These are phyloP conservation scores for Ara ararauna DNA, from an alignment of 2,797 vertebrate genomes.

Conservation along the genomic window DNA sequence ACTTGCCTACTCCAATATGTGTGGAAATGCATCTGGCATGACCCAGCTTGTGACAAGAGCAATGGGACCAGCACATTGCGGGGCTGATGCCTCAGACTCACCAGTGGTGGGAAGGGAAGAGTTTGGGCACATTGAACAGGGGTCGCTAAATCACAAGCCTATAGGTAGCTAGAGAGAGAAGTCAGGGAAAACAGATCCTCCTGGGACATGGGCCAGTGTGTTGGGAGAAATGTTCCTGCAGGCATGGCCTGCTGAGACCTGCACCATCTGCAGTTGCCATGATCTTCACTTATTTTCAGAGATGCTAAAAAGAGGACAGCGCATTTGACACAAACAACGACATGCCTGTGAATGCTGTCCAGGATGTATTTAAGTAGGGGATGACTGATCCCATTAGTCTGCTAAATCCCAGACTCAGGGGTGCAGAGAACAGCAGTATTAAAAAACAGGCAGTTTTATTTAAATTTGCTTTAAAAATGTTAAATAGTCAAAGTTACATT, in stretches of 20 bases:
- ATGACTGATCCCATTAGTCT: conserved; percentile 66
- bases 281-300: neutral
- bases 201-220: fast-evolving
- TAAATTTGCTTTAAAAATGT: neutral
- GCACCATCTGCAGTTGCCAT: neutral
- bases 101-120: fast-evolving
- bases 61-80: fast-evolving
- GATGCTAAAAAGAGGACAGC: neutral
- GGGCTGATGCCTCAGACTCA: neutral
- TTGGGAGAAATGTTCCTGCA: neutral
- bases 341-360: conserved; percentile 31
- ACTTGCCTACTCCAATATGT: fast-evolving
- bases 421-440: neutral
- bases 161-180: neutral
- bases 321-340: neutral
- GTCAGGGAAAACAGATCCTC: neutral
- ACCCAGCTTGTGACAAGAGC: neutral
- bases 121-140: fast-evolving
- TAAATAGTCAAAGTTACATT: neutral
- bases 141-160: fast-evolving
- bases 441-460: neutral
- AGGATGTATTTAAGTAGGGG: conserved; percentile 65
- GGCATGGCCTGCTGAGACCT: neutral
- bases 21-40: fast-evolving
- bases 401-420: conserved; percentile 52